Evolutionary conservation across 2,888 invertebrate genomes (phyloP).

Genomic region (Eupithecia abbreviata): DNA sequence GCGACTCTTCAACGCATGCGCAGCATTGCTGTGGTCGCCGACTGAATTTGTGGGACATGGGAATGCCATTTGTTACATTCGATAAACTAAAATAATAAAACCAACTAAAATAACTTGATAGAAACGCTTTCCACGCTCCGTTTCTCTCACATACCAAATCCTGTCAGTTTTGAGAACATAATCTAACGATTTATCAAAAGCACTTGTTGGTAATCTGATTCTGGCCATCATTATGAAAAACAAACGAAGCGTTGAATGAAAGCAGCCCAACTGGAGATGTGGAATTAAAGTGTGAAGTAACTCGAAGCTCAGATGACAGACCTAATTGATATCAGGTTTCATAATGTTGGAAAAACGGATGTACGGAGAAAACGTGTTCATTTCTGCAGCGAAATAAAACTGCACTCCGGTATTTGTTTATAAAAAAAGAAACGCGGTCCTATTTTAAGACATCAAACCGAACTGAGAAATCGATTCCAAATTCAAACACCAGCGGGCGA

Average conservation of each 20-base stretch:
- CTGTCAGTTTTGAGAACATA: constrained; percentile 21
- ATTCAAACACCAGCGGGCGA: constrained; percentile 43
- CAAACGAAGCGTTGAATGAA: constrained; percentile 57
- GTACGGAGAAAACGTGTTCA: constrained; percentile 58
- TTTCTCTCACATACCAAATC: constrained; percentile 9
- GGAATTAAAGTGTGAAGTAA: constrained; percentile 64
- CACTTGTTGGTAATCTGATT: constrained; percentile 37
- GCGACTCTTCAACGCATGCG: constrained; percentile 45
- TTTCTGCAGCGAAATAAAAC: constrained; percentile 5
- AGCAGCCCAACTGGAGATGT: constrained; percentile 55
- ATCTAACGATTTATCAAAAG: constrained; percentile 35
- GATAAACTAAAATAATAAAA: constrained; percentile 8
- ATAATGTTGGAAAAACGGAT: constrained; percentile 33
- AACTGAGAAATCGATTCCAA: constrained; percentile 36
- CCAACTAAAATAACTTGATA: constrained; percentile 6
- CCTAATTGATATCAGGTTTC: constrained; percentile 79
- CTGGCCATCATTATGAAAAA: constrained; percentile 44
- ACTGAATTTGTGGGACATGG: constrained; percentile 17
- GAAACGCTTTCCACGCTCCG: constrained; percentile 6
- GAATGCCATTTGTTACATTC: constrained; percentile 9
- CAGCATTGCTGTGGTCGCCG: constrained; percentile 47
- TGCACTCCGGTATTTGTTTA: neutral
- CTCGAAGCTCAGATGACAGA: constrained; percentile 66
- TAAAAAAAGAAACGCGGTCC: neutral
- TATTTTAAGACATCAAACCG: constrained; percentile 24